phyloP scores from a whole-genome alignment of 2,797 vertebrate species.

The Falco cherrug region DNA sequence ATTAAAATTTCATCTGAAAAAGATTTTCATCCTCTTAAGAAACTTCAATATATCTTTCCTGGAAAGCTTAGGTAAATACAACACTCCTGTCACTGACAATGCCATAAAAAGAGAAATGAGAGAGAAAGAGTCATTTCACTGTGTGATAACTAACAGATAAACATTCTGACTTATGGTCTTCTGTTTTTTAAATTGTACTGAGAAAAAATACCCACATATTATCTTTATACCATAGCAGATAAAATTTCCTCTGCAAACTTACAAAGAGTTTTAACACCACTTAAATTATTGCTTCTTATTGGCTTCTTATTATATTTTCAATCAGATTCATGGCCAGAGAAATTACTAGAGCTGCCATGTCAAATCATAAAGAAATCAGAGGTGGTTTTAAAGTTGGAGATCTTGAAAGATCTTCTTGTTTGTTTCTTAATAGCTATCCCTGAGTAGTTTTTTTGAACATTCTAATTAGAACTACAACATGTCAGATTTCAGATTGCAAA shows the following conservation, averaged over 20 bases:
- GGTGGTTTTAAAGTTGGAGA: not conserved
- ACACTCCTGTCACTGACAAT: not conserved
- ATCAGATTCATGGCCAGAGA: not conserved
- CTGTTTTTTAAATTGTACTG: not conserved
- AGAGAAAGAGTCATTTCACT: not conserved
- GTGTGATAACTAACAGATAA: not conserved
- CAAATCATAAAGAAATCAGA: not conserved
- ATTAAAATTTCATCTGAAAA: conserved; percentile 1
- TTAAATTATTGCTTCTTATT: not conserved
- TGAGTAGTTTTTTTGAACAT: not conserved
- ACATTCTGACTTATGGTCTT: not conserved
- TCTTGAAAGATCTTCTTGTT: not conserved
- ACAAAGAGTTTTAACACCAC: not conserved
- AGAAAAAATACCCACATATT: not conserved
- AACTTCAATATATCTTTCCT: not conserved
- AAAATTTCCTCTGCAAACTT: not conserved
- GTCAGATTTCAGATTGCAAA: not conserved
- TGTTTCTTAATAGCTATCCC: not conserved
- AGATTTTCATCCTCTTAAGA: not conserved
- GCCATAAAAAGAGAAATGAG: not conserved
- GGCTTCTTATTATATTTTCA: not conserved
- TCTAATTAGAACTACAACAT: not conserved
- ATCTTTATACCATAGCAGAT: not conserved
- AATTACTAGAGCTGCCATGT: not conserved
- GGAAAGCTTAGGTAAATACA: not conserved